Evolutionary conservation across 1,140 invertebrate genomes (phyloP).

Genomic region (Popillia japonica): DNA sequence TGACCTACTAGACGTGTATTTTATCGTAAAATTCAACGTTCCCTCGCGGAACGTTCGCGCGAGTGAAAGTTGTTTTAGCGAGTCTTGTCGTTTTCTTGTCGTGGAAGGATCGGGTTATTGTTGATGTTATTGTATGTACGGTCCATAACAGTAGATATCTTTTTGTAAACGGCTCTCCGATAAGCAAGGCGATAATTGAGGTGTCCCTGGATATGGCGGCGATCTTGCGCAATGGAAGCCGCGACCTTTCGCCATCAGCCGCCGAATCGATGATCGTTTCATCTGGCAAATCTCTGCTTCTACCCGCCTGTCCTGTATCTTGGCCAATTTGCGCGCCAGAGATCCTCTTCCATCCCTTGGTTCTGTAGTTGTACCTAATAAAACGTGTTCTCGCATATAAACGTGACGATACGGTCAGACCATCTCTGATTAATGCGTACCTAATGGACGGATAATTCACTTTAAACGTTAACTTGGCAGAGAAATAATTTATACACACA

Average conservation of each 20-base stretch:
- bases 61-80: constrained; percentile 21
- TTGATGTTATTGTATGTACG: not conserved
- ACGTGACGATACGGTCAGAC: not conserved
- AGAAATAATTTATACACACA: not conserved
- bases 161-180: constrained; percentile 1
- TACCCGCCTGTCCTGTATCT: not conserved
- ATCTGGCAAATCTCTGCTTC: constrained; percentile 20
- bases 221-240: constrained; percentile 26
- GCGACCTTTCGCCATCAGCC: constrained; percentile 6
- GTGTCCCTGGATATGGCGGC: constrained; percentile 29
- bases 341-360: not conserved
- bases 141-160: not conserved
- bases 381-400: not conserved
- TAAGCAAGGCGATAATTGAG: constrained; percentile 25
- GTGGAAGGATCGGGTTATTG: not conserved
- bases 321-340: constrained; percentile 22
- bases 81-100: not conserved
- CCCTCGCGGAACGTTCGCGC: not conserved
- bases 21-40: constrained; percentile 19
- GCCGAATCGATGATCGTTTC: constrained; percentile 24
- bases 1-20: constrained; percentile 17
- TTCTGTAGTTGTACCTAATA: not conserved
- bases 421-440: not conserved
- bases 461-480: not conserved
- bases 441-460: constrained; percentile 14